phyloP scores from a whole-genome alignment of 2,888 invertebrate species.

The Syrphus vitripennis region DNA sequence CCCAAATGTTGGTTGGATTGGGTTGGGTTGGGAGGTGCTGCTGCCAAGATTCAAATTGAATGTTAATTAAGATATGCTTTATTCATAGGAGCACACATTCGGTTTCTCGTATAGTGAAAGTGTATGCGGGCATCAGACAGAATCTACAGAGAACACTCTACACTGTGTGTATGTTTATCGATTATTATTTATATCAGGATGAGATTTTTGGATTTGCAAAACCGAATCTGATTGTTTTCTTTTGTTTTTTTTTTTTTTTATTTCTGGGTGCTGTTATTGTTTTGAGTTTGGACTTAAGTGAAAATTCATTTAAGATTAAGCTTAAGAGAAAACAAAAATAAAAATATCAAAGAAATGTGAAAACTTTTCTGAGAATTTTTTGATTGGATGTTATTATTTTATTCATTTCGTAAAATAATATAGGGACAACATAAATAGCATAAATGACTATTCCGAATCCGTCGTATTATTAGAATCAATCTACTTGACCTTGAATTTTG shows the following conservation, averaged over 20 bases:
- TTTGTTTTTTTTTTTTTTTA: neutral
- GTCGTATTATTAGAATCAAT: too few species aligned
- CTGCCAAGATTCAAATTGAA: conserved; percentile 66
- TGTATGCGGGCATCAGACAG: neutral
- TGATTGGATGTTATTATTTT: neutral
- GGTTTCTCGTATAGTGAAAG: conserved; percentile 36
- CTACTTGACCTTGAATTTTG: too few species aligned
- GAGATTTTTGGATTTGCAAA: conserved; percentile 65
- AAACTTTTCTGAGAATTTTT: neutral
- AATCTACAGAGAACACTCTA: neutral
- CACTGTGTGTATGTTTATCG: conserved; percentile 23
- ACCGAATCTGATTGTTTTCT: conserved; percentile 3
- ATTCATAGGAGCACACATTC: conserved; percentile 65
- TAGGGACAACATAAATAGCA: too few species aligned
- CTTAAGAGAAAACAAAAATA: neutral
- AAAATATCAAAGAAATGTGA: neutral
- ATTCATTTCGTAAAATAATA: too few species aligned
- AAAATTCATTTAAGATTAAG: neutral
- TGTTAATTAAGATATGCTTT: conserved; percentile 70
- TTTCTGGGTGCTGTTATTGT: neutral
- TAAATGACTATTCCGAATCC: too few species aligned
- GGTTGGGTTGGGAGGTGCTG: conserved; percentile 5
- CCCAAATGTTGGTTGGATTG: conserved; percentile 39
- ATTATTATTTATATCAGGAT: conserved; percentile 51
- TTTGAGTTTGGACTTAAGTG: neutral